phyloP scores from a whole-genome alignment of 2,888 invertebrate genomes.

The Coleophora deauratella region DNA sequence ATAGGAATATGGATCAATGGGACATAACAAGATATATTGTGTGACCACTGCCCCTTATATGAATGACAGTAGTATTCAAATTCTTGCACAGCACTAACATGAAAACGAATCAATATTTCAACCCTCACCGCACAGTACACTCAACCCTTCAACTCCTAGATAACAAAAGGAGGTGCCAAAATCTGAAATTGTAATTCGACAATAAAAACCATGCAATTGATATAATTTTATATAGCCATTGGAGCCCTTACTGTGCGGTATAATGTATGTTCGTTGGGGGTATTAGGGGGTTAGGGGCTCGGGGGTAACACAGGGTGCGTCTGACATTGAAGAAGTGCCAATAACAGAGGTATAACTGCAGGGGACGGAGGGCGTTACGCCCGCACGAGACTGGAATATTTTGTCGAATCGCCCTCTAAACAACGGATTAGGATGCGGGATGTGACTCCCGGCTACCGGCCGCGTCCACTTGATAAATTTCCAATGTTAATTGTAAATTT shows the following conservation, averaged over 20 bases:
- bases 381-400: conserved; percentile 72
- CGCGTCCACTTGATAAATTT: conserved; percentile 42
- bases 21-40: too few species aligned
- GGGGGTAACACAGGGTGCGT: conserved; percentile 68
- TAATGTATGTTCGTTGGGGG: conserved; percentile 62
- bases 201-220: conserved; percentile 64
- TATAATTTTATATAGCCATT: conserved; percentile 62
- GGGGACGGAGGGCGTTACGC: conserved; percentile 69
- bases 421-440: conserved; percentile 70
- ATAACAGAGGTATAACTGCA: conserved; percentile 74
- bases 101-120: not conserved
- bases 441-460: conserved; percentile 51
- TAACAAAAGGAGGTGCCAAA: conserved; percentile 42
- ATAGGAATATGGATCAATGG: too few species aligned
- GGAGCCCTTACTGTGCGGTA: conserved; percentile 54
- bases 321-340: conserved; percentile 76
- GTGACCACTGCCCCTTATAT: too few species aligned
- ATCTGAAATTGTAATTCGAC: conserved; percentile 58
- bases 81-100: not conserved
- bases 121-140: conserved; percentile 1
- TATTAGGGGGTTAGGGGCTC: conserved; percentile 49
- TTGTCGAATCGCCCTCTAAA: conserved; percentile 58
- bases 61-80: not conserved
- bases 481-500: conserved; percentile 39
- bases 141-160: conserved; percentile 32